A percentile compares a stretch with the other conserved stretches of the same genome.
phyloP scores from a whole-genome alignment of 53 echinoderm and acorn worm species.

The Apostichopus leukothele region DNA sequence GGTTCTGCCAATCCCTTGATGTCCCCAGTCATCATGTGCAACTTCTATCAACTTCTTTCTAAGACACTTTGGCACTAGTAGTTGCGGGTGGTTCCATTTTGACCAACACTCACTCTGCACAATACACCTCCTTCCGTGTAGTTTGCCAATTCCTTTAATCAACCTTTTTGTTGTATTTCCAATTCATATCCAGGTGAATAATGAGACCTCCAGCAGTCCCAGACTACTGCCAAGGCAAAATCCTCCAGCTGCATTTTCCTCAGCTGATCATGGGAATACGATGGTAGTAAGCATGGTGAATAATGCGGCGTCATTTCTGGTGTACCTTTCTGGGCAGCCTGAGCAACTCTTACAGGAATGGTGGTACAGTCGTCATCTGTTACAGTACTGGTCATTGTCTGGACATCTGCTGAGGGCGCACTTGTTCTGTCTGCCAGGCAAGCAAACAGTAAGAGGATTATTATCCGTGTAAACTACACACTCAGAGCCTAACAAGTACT shows the following conservation, averaged over 20 bases:
- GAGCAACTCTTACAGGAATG: too few species aligned
- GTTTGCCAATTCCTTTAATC: too few species aligned
- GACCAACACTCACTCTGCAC: background rate
- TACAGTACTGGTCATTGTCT: background rate
- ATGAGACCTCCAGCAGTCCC: slow-evolving; percentile 27
- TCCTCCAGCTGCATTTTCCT: slow-evolving; percentile 56
- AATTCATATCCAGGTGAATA: too few species aligned
- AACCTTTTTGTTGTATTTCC: too few species aligned
- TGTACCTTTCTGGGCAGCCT: background rate
- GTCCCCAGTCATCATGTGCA: slow-evolving; percentile 41
- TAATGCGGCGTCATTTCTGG: too few species aligned
- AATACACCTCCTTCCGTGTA: too few species aligned
- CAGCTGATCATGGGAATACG: slow-evolving; percentile 52
- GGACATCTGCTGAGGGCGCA: slow-evolving; percentile 41
- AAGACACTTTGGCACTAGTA: slow-evolving; percentile 3
- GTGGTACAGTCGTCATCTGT: background rate
- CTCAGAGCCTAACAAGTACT: slow-evolving; percentile 14
- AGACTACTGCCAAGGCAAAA: slow-evolving; percentile 22
- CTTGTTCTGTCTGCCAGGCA: slow-evolving; percentile 50
- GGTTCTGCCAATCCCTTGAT: slow-evolving; percentile 33
- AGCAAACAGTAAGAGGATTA: slow-evolving; percentile 46
- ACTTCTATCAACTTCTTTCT: background rate
- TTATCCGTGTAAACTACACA: slow-evolving; percentile 43
- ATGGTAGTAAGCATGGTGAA: slow-evolving; percentile 51
- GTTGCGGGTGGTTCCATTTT: background rate